Conservation (phyloP, 2,113 vertebrate species). For the Hyperopisus bebe region DNA sequence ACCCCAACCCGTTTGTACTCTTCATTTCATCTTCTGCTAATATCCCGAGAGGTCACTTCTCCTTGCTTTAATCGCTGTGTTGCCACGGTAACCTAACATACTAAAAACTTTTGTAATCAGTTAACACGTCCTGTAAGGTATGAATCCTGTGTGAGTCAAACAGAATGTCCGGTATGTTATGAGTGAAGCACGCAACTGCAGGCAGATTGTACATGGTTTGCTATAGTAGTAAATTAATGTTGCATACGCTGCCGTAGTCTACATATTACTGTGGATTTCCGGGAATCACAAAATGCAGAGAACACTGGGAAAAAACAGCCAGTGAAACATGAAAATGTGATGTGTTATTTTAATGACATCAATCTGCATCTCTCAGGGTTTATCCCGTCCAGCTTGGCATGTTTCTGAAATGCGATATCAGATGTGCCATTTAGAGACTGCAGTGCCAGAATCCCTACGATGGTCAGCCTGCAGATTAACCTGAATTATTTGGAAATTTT, state of each 20-base stretch:
- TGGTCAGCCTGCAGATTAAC: not conserved
- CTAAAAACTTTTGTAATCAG: not conserved
- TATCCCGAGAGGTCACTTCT: not conserved
- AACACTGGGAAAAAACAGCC: not conserved
- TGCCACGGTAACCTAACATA: not conserved
- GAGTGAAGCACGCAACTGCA: not conserved
- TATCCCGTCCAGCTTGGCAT: not conserved
- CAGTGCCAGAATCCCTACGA: not conserved
- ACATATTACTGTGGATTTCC: not conserved
- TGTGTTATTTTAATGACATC: not conserved
- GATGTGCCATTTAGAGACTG: not conserved
- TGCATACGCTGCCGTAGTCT: not conserved
- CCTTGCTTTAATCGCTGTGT: not conserved
- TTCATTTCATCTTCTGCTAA: not conserved
- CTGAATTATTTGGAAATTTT: not conserved
- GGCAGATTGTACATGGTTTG: not conserved
- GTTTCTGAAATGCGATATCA: not conserved
- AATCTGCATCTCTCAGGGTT: not conserved
- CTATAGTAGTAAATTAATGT: not conserved
- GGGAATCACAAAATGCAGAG: not conserved
- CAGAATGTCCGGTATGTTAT: not conserved
- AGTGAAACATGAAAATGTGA: not conserved
- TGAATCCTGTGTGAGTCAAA: not conserved
- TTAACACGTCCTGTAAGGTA: not conserved
- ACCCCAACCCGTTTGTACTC: not conserved